Evolutionary conservation across 2,113 vertebrate genomes (phyloP).

Genomic region (Bubo blakistoni): DNA sequence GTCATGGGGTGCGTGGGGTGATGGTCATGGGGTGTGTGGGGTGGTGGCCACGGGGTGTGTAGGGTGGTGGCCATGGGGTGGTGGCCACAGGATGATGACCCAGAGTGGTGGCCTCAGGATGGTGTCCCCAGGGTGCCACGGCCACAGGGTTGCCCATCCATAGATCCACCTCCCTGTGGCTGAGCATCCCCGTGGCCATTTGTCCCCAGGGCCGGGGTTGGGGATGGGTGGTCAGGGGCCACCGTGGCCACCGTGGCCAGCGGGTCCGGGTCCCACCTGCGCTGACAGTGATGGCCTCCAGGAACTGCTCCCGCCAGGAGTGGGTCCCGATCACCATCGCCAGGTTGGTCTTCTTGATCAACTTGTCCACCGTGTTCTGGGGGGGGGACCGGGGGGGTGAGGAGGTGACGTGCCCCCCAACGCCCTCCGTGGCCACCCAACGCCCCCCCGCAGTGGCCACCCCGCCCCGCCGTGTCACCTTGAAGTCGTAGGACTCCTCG

Average conservation of each 20-base stretch:
- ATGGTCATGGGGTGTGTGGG: not conserved
- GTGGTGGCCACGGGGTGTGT: not conserved
- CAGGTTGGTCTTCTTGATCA: not conserved
- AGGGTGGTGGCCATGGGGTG: not conserved
- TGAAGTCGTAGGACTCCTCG: slow-evolving; percentile 93
- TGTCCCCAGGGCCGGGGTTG: no score
- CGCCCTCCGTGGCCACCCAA: no score
- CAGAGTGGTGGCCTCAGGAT: no score
- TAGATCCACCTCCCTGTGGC: no score
- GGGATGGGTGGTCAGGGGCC: no score
- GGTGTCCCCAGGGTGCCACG: no score
- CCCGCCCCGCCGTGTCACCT: not conserved
- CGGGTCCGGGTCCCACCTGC: not conserved
- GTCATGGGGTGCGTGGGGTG: not conserved
- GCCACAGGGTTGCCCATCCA: no score
- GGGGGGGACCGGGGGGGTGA: not conserved
- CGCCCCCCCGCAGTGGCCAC: no score
- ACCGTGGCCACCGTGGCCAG: no score
- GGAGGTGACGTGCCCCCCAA: not conserved
- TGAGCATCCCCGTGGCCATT: no score
- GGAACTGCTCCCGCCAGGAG: not conserved
- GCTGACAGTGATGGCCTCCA: not conserved
- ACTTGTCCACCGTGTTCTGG: not conserved
- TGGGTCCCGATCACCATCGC: not conserved
- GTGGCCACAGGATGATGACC: not conserved